Conservation (phyloP, 53 echinoderm and acorn worm genomes). For the Apostichopus leukothele region DNA sequence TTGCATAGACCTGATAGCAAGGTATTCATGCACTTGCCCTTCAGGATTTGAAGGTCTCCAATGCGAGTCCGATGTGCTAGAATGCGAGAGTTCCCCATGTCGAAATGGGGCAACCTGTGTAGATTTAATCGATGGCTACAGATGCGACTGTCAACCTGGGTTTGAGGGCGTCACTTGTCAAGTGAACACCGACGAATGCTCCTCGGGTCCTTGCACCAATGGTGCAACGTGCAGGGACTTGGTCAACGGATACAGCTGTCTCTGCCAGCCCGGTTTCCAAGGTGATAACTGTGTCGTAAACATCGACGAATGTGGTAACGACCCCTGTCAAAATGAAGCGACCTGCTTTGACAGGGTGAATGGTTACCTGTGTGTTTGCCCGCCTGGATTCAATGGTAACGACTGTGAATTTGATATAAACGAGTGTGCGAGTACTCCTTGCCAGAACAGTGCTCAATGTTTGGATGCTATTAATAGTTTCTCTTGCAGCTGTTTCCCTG, state of each 20-base stretch:
- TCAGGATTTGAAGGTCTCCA: conserved; percentile 51
- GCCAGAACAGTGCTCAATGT: conserved; percentile 53
- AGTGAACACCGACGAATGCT: conserved; percentile 57
- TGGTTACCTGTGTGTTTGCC: conserved; percentile 59
- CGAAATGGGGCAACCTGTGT: conserved; percentile 49
- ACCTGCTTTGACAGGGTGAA: conserved; percentile 60
- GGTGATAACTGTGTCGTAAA: conserved; percentile 55
- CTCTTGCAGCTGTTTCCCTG: conserved; percentile 52
- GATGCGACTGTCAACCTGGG: conserved; percentile 50
- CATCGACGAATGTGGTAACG: conserved; percentile 52
- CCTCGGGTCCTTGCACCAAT: conserved; percentile 56
- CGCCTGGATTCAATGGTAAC: conserved; percentile 52
- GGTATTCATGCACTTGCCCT: conserved; percentile 54
- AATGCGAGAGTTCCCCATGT: conserved; percentile 60
- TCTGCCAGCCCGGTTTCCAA: conserved; percentile 63
- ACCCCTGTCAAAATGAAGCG: conserved; percentile 57
- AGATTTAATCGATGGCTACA: conserved; percentile 48
- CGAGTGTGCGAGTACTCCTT: conserved; percentile 62
- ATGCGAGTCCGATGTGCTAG: conserved; percentile 46
- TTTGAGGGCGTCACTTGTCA: conserved; percentile 52
- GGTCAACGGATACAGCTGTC: conserved; percentile 61
- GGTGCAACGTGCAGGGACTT: conserved; percentile 63
- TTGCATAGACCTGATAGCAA: conserved; percentile 51
- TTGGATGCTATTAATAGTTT: conserved; percentile 51
- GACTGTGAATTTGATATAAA: conserved; percentile 61